Conservation (phyloP, 2,113 vertebrate species). For the Dolichallabes microphthalmus region DNA sequence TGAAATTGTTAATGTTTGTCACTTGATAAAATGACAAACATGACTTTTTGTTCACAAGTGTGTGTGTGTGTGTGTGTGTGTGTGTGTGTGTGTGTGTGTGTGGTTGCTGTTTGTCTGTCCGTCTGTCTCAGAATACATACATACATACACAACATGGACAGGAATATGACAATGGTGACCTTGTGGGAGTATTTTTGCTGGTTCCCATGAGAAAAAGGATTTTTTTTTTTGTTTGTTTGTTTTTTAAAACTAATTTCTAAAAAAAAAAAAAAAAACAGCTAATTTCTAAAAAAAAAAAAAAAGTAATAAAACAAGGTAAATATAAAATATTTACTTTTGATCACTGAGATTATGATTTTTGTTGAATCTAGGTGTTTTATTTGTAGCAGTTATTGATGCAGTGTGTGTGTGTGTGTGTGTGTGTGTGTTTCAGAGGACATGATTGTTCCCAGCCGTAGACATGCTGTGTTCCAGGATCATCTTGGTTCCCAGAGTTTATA, state of each 20-base stretch:
- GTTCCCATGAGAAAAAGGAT: neutral
- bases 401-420: slow-evolving; percentile 22
- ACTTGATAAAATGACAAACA: neutral
- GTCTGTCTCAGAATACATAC: too few species aligned
- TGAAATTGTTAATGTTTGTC: neutral
- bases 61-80: slow-evolving; percentile 23
- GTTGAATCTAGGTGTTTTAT: neutral
- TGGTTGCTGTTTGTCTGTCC: too few species aligned
- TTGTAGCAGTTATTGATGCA: neutral
- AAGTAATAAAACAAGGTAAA: too few species aligned
- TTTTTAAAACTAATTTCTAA: neutral
- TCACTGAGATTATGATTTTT: neutral
- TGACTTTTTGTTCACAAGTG: neutral
- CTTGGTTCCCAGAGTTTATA: slow-evolving; percentile 62
- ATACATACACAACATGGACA: too few species aligned
- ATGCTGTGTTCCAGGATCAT: slow-evolving; percentile 63
- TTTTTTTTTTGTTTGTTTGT: neutral
- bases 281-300: too few species aligned
- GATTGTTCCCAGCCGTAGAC: slow-evolving; percentile 71
- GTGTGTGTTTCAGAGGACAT: slow-evolving; percentile 49
- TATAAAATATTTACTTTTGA: neutral
- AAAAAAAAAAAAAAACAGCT: too few species aligned
- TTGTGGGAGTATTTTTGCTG: neutral
- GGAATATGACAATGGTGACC: neutral
- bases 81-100: slow-evolving; percentile 4